These are phyloP conservation scores for Paramacrobiotus metropolitanus DNA, from an alignment of 1,140 invertebrate species.

Conservation along the genomic window DNA sequence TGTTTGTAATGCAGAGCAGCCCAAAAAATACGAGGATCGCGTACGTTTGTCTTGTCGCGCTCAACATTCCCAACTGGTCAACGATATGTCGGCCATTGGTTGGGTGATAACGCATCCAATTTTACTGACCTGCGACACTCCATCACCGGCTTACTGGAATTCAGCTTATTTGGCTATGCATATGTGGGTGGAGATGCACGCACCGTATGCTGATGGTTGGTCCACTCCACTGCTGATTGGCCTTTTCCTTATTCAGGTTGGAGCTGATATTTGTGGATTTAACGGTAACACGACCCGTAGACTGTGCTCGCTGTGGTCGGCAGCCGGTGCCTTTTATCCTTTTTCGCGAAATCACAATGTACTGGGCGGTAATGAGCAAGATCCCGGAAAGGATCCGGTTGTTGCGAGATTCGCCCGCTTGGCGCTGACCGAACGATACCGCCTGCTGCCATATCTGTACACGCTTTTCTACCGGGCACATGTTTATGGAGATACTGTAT, in stretches of 20 bases:
- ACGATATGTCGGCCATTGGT: constrained; percentile 65
- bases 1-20: no score
- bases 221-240: no score
- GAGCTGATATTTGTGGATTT: constrained; percentile 22
- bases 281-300: constrained; percentile 21
- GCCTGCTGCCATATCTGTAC: constrained; percentile 54
- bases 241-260: no score
- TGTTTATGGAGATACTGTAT: constrained; percentile 41
- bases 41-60: constrained; percentile 57
- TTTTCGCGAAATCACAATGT: constrained; percentile 66
- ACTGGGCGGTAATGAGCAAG: constrained; percentile 36
- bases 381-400: neutral
- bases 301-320: constrained; percentile 29
- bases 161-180: constrained; percentile 48
- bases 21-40: no score
- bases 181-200: no score
- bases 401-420: neutral
- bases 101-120: constrained; percentile 27
- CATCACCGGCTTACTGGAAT: constrained; percentile 35
- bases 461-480: constrained; percentile 49
- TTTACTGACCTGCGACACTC: neutral
- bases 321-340: constrained; percentile 25
- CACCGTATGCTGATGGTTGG: no score
- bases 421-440: constrained; percentile 41
- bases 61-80: constrained; percentile 57